Evolutionary conservation across 2,113 vertebrate genomes (phyloP), one percentile per base, ranked within the genome.

Genomic region (Anolis carolinensis): DNA sequence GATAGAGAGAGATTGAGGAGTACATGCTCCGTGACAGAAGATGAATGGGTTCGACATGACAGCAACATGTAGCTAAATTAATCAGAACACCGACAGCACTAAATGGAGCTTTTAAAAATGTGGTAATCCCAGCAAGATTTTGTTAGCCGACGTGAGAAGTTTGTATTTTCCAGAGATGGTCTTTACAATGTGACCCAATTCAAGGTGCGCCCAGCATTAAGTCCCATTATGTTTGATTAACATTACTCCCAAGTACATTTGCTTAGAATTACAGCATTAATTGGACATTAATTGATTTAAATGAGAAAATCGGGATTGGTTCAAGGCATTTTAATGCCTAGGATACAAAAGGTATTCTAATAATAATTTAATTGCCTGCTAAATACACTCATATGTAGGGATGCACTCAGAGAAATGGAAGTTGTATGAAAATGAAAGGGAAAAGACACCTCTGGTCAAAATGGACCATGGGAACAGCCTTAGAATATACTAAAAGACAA

Each of bases 21-120:
- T 93, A 95, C 96, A 96, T 94, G 93, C 95, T 94, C 94, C 93
- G 94, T 94, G 97, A 97, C 95, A 96, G 93, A 95, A 95, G 96
- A 95, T 95, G 95, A 97, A 96, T 96, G 96, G 96, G 95, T 94
- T 91, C 96, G 97, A 97, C 97, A 97, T 98, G 97, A 98, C 98
- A 98, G 97, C 95, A 97, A 97, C 97, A 97, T 95, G 95, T 90
- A 94, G 95, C 95, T 96, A 96, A 95, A 98, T 98, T 98, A 98
- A 95, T 97, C 95, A 91, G 94, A 95, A 93, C 90, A 95, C 94
- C 90, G 84, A 77, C 91, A 87, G 93, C 92, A 89, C 87, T 89
- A 95, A 95, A 94, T 1, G 10, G 88, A 90, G 89, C 78, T 85
- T 23, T 87, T 93, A 95, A 92, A 90, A 93, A 93, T 68, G 85